Base-by-base conservation (phyloP, 2,797 vertebrate genomes). In the Micromesistius poutassou region DNA sequence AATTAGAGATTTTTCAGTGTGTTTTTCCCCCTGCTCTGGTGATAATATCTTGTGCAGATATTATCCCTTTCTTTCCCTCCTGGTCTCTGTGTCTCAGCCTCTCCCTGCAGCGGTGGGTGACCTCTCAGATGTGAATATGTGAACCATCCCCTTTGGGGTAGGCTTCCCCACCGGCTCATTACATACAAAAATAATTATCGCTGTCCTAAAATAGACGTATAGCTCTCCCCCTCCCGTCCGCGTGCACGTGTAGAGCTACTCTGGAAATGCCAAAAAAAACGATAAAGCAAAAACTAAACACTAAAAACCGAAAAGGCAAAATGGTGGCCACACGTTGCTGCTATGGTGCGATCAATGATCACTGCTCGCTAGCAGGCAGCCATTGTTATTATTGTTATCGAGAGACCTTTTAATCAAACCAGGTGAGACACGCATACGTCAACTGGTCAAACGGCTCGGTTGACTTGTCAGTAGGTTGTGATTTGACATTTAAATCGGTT, bases 161-260 rank as follows among this genome's bases (percentile, higher is more conserved):
- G 72, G 82, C 79, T 87, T 81, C 76, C 89, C 87, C 87, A 87
- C 82, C 84, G 89, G 90, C 88, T 91, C 84, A 28, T 77, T 91
- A 91, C 78, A 81, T 94, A 94, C 90, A 95, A 95, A 93, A 94
- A 91, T 89, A 91, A 90, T 93, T 89, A 90, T 91, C 87, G 90
- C 81, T 81, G 87, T 31, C 76, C 91, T 88, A 91, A 93, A 94
- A 95, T 89, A 91, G 89, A 79, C 70, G 83, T 75, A 82, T 73
- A 86, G 84, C 81, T 50, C 73, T 80, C 76, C 81, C 79, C 25
- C 66, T 77, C 77, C 76, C 62, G 80, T 82, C 79, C 42, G 75
- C 38, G 74, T 82, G 74, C 83, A 77, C 16, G 16, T 83, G 70
- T 62, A 68, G 78, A 84, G 42, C 36, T 78, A 76, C 19, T 35